Conservation (phyloP, 2,113 vertebrate species). For the Gymnogyps californianus region DNA sequence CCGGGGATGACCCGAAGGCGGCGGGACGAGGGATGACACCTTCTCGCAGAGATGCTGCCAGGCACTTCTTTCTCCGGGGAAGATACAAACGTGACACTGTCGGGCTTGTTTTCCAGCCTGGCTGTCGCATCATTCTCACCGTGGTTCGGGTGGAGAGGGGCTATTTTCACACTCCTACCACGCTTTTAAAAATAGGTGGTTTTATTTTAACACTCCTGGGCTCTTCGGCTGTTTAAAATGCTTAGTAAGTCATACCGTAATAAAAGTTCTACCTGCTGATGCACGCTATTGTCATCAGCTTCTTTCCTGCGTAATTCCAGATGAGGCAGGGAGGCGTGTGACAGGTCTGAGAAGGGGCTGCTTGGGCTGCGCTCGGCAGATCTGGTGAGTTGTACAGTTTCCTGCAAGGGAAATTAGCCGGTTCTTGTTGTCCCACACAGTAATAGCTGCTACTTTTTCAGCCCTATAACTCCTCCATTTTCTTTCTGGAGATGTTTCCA, state of each 20-base stretch:
- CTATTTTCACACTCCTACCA: slow-evolving; percentile 9
- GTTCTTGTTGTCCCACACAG: background rate
- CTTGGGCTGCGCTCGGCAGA: rapidly evolving
- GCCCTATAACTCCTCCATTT: rapidly evolving
- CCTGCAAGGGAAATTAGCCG: background rate
- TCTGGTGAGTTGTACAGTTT: background rate
- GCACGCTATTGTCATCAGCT: background rate
- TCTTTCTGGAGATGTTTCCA: background rate
- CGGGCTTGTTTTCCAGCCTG: background rate
- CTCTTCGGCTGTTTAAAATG: background rate
- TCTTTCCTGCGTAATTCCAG: background rate
- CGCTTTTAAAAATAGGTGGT: background rate
- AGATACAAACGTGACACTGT: rapidly evolving
- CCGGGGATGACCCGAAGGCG: no score
- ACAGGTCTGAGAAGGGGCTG: background rate
- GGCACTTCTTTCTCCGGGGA: background rate
- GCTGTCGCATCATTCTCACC: background rate
- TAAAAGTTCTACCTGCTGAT: background rate
- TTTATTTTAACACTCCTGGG: background rate
- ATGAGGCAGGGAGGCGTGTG: rapidly evolving
- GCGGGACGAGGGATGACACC: background rate
- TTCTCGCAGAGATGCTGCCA: background rate
- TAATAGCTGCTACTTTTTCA: background rate
- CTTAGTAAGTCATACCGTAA: background rate
- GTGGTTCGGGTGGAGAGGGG: background rate